phyloP scores from a whole-genome alignment of 2,113 vertebrate species.

The Neolamprologus brichardi region DNA sequence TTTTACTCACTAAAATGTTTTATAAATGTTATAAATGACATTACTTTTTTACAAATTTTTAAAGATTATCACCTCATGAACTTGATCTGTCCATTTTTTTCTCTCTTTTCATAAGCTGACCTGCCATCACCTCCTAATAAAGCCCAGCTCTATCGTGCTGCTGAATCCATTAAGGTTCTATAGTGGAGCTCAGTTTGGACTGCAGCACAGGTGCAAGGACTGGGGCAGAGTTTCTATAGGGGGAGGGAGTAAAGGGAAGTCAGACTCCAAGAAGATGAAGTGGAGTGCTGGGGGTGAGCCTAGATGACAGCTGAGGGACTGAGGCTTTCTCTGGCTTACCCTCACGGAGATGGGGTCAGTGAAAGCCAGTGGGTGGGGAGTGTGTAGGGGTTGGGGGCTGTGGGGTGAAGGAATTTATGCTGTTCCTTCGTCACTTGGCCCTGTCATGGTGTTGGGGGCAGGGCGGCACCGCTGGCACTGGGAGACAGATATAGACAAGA shows the following conservation, averaged over 20 bases:
- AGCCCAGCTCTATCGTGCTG: neutral
- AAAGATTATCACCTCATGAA: neutral
- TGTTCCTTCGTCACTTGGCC: conserved; percentile 45
- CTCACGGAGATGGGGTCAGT: conserved; percentile 51
- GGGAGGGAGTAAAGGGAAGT: conserved; percentile 33
- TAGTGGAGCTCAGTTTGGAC: conserved; percentile 46
- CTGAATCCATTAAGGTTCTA: conserved; percentile 44
- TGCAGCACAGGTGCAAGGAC: conserved; percentile 62
- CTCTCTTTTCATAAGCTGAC: neutral
- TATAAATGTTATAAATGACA: neutral
- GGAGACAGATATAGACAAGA: conserved; percentile 69
- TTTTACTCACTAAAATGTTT: neutral
- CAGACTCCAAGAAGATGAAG: conserved; percentile 49
- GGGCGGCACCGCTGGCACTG: conserved; percentile 22
- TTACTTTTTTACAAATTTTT: neutral
- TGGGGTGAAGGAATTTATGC: conserved; percentile 35
- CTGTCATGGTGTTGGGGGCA: conserved; percentile 34
- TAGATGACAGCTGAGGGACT: conserved; percentile 70
- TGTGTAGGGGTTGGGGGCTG: neutral
- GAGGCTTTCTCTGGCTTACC: conserved; percentile 59
- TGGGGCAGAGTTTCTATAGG: conserved; percentile 26
- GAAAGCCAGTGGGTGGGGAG: conserved; percentile 39
- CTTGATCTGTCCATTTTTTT: neutral
- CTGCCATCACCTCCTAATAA: conserved; percentile 15
- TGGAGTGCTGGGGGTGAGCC: conserved; percentile 49